Conservation (phyloP, 2,888 invertebrate genomes). For the Escarpia spicata region DNA sequence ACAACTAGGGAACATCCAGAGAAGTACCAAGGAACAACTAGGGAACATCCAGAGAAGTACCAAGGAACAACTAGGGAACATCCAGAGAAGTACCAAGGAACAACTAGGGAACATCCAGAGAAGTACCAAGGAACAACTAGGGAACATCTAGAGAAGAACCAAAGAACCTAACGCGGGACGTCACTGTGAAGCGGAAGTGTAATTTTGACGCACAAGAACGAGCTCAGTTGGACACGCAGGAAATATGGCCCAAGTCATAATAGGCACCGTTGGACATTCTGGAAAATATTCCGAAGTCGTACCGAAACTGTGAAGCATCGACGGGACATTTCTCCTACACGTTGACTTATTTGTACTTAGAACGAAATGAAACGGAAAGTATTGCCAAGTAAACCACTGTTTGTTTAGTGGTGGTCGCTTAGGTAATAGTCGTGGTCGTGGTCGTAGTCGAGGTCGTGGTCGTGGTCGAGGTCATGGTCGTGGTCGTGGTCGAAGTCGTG, state of each 20-base stretch:
- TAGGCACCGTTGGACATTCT: too few species aligned
- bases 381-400: not conserved
- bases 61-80: not conserved
- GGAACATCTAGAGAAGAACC: too few species aligned
- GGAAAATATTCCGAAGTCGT: not conserved
- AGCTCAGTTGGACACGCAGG: not conserved
- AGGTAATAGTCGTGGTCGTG: not conserved
- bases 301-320: not conserved
- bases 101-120: too few species aligned
- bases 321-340: not conserved
- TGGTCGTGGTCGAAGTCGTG: conserved; percentile 21
- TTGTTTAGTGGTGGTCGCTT: not conserved
- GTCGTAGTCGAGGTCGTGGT: conserved; percentile 22
- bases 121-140: too few species aligned
- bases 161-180: not conserved
- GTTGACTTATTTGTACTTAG: not conserved
- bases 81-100: not conserved
- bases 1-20: too few species aligned
- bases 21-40: too few species aligned
- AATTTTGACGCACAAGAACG: not conserved
- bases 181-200: not conserved
- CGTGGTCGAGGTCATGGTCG: not conserved
- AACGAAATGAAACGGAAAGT: not conserved
- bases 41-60: too few species aligned
- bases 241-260: too few species aligned